A percentile compares a stretch with the other conserved stretches of the same genome.
Conservation (phyloP, 2,888 invertebrate species). For the Rhagophthalmus giganteus region DNA sequence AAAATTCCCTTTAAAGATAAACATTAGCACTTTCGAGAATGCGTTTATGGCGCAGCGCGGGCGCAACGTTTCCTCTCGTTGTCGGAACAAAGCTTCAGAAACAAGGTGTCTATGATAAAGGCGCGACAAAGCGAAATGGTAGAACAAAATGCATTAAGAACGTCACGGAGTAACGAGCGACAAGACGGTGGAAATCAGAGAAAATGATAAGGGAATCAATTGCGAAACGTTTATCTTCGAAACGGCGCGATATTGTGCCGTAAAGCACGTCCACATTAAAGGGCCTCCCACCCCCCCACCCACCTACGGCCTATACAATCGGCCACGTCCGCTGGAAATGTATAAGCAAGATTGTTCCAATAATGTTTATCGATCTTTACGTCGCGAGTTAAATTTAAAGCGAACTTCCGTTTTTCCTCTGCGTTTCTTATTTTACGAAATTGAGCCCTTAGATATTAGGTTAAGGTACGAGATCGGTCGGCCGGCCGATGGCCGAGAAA, state of each 20-base stretch:
- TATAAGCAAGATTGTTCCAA: constrained; percentile 6
- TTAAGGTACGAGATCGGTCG: too few species aligned
- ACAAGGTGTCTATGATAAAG: constrained; percentile 9
- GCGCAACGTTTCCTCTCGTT: too few species aligned
- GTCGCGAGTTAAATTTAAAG: too few species aligned
- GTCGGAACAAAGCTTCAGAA: constrained; percentile 5
- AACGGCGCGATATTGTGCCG: constrained; percentile 1
- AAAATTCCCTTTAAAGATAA: background rate
- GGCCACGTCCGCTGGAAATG: too few species aligned
- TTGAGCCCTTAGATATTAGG: too few species aligned
- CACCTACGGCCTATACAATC: too few species aligned
- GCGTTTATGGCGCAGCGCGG: too few species aligned
- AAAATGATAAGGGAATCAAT: constrained; percentile 9
- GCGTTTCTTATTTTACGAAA: too few species aligned
- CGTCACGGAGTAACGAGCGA: constrained; percentile 2
- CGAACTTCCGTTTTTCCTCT: too few species aligned
- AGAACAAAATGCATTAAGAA: constrained; percentile 13
- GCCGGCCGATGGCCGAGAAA: too few species aligned
- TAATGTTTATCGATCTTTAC: constrained; percentile 5
- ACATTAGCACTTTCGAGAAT: too few species aligned
- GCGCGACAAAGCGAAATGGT: constrained; percentile 9
- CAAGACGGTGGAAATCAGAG: constrained; percentile 11
- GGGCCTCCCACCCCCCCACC: too few species aligned
- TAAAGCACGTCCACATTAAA: constrained; percentile 3
- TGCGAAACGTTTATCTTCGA: constrained; percentile 6